Base-by-base conservation (phyloP, 2,797 vertebrate genomes). In the Chelon labrosus region DNA sequence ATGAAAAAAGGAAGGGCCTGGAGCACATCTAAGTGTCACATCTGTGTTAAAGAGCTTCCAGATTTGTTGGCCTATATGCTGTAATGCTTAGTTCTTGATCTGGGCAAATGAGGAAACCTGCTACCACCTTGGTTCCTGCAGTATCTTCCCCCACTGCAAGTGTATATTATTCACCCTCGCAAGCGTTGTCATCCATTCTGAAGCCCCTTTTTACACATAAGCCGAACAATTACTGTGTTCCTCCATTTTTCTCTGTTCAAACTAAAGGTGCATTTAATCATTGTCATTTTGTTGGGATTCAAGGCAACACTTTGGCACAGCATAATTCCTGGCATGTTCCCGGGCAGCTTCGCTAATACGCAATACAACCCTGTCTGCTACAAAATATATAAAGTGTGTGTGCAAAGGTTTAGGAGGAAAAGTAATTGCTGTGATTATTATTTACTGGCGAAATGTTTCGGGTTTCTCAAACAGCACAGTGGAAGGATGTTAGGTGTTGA, bases 81-180 rank as follows among this genome's bases (percentile, higher is more conserved):
- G 35, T 31, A 46, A 68, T 38, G 46, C 56, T 41, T 65, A 31
- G 61, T 44, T 67, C 51, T 79, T 81, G 62, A 79, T 77, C 56
- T 61, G 49, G 52, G 56, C 50, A 79, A 82, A 85, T 75, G 62
- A 61, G 55, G 56, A 76, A 75, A 69, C 68, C 70, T 42, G 13
- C 49, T 58, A 68, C 65, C 71, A 53, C 47, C 50, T 66, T 35
- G 49, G 63, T 47, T 66, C n/a, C 47, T 7, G 39, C 56, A 69
- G 42, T 50, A 63, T 66, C 41, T 55, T 65, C 41, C 47, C 17
- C 12, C 22, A 66, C 47, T 60, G 54, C 58, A n/a, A 27, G 39
- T 47, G 56, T 61, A 70, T 62, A 41, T 64, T 80, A 53, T 73
- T 75, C 49, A 25, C 77, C 42, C 51, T 19, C 27, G 8, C 35